Evolutionary conservation across 2,797 vertebrate genomes (phyloP).

Genomic region (Enteromius anoplus): DNA sequence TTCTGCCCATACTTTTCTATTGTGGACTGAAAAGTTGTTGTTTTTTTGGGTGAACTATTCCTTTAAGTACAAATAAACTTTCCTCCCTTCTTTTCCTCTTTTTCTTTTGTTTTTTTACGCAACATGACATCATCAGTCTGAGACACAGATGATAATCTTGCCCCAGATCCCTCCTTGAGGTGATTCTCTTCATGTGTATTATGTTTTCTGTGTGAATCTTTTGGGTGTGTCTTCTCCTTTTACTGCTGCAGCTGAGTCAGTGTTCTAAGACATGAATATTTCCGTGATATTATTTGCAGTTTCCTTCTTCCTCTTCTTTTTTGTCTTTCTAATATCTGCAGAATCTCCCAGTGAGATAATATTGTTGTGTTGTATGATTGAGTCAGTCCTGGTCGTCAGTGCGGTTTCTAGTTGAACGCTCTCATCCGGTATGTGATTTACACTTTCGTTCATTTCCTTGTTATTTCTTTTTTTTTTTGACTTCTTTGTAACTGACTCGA

Average conservation of each 20-base stretch:
- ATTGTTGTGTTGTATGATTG: not conserved
- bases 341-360: not conserved
- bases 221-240: not conserved
- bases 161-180: not conserved
- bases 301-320: conserved; percentile 33
- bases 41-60: too few species aligned
- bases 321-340: not conserved
- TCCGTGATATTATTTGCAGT: conserved; percentile 10
- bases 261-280: not conserved
- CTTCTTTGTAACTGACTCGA: not conserved
- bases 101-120: not conserved
- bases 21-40: not conserved
- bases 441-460: not conserved
- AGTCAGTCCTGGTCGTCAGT: not conserved
- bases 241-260: not conserved
- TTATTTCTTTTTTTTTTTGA: not conserved
- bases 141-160: not conserved
- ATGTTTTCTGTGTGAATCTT: not conserved
- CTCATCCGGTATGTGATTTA: not conserved
- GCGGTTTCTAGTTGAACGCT: not conserved
- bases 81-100: not conserved
- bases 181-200: not conserved
- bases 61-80: not conserved
- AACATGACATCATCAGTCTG: not conserved
- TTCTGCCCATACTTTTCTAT: not conserved